Conservation (phyloP, 2,888 invertebrate species). For the Erannis defoliaria region DNA sequence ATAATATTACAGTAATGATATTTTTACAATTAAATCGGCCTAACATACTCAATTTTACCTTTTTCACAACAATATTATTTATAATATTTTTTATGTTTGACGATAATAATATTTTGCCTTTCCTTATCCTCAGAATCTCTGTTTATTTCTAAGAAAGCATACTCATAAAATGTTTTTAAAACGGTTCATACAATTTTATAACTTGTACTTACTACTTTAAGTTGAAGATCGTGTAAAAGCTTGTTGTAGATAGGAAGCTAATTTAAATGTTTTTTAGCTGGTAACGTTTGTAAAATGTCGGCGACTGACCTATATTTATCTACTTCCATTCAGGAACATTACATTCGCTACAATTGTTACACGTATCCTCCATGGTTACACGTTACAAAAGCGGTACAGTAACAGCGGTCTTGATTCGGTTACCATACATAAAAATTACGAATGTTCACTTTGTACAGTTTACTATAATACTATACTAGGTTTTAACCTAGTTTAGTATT, state of each 20-base stretch:
- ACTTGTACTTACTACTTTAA: conserved; percentile 36
- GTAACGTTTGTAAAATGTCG: not conserved
- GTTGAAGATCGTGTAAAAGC: conserved; percentile 36
- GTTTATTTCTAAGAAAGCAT: conserved; percentile 17
- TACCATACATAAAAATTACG: too few relatives aligned
- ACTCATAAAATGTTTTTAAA: conserved; percentile 28
- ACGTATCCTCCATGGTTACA: too few relatives aligned
- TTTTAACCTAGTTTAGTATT: too few relatives aligned
- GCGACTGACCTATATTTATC: not conserved
- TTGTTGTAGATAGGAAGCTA: conserved; percentile 24
- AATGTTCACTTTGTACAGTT: not conserved
- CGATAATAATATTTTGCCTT: conserved; percentile 10
- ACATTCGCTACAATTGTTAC: not conserved
- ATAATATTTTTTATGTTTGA: not conserved
- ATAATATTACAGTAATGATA: conserved; percentile 7
- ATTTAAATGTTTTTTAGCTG: conserved; percentile 21
- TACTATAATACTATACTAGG: too few relatives aligned
- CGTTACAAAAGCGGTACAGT: too few relatives aligned
- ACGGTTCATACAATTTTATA: conserved; percentile 16
- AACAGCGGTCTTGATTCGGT: too few relatives aligned
- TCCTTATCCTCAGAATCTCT: conserved; percentile 29
- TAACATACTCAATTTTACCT: conserved; percentile 11
- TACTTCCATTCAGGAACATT: too few relatives aligned
- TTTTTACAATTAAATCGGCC: conserved; percentile 21
- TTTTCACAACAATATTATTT: not conserved